Evolutionary conservation across 2,797 vertebrate species (phyloP).

Genomic region (Mycteria americana): DNA sequence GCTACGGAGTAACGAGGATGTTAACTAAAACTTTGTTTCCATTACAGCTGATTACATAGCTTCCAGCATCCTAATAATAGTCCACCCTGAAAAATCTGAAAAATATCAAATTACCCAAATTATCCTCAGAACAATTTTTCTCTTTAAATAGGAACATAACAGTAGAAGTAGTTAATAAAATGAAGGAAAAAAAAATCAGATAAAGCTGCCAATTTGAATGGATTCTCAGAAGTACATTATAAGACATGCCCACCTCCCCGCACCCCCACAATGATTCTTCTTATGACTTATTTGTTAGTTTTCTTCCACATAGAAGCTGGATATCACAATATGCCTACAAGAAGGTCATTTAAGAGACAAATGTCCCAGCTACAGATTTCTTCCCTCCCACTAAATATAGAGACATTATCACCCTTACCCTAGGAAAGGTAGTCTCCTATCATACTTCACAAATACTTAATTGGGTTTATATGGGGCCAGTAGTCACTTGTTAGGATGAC

Average conservation of each 20-base stretch:
- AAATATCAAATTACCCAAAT: neutral
- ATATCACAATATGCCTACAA: neutral
- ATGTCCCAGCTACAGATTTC: neutral
- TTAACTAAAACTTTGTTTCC: neutral
- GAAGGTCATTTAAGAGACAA: neutral
- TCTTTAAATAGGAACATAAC: neutral
- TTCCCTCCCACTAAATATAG: neutral
- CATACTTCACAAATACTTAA: neutral
- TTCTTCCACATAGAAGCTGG: neutral
- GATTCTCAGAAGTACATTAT: neutral
- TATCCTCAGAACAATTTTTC: neutral
- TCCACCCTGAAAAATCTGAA: neutral
- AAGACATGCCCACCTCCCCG: neutral
- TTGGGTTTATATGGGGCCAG: neutral
- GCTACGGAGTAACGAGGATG: neutral
- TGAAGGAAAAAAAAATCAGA: neutral
- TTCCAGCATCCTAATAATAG: neutral
- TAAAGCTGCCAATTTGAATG: neutral
- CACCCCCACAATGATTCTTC: neutral
- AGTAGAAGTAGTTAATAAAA: neutral
- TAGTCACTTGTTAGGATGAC: neutral
- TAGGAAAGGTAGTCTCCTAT: neutral
- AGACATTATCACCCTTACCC: accelerated
- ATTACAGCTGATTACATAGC: neutral
- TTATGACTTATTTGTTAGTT: neutral